Evolutionary conservation across 1,140 invertebrate genomes (phyloP), one percentile per base, ranked within the genome.

Genomic region (Chlorops oryzae): DNA sequence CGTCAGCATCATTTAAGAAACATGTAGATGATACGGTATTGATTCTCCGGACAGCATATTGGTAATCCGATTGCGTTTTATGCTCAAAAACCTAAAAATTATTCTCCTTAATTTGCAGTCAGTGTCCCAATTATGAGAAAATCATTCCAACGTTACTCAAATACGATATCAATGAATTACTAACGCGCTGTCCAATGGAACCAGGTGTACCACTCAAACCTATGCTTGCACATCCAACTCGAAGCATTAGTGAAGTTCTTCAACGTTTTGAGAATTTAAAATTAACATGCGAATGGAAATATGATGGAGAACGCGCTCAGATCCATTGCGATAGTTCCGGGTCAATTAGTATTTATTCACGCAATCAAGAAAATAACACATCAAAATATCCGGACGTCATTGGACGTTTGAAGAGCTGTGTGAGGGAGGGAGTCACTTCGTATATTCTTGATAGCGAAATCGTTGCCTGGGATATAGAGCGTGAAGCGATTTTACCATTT

Each of bases 251-350:
- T 46, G 95, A 99, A 74, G 90, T 99, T 13, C 73, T 99, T 3
- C 80, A 85, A 42, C 78, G 93, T 47, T 99, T 99, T 74, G 93
- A 96, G 51, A 83, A 86, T 23, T 75, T 88, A 57, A 85, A 89
- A 62, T 99, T 99, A 65, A 98, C 96, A 3, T 99, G 96, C 72
- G 97, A 99, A 78, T 99, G 87, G 82, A 99, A 99, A 73, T 99
- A 99, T 73, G 97, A 99, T 74, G 97, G 97, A 4, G 97, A 99
- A 78, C 77, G 97, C 65, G 96, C 94, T 4, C 97, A 99, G 82
- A 90, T 94, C 58, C 91, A 94, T 63, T 70, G 85, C 1, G 59
- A 76, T 22, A 80, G 87, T 37, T 75, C 84, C 57, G 83, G 86
- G 1, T 76, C 79, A 13, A 78, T 94, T 2, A 81, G 66, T 40